Evolutionary conservation across 2,888 invertebrate species (phyloP), one percentile per base, ranked within the genome.

Genomic region (Allophyes oxyacanthae): DNA sequence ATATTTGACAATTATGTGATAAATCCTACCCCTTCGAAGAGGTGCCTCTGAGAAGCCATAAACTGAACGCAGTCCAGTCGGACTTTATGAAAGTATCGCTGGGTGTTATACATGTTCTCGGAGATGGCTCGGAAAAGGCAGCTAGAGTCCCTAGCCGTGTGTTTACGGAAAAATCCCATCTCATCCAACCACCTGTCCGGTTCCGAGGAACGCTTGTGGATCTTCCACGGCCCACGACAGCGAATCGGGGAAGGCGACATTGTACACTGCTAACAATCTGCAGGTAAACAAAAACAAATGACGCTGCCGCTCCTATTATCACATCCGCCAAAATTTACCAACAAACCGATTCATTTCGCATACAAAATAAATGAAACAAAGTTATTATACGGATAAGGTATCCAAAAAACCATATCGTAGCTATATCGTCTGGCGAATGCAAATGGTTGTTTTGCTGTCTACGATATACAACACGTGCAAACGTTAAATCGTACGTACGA

Each of bases 121-220:
- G 98, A 97, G 48, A 98, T 96, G 9, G 97, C 97, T 76, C 98
- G 95, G 90, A 98, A 99, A 43, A 99, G 93, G 83, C 98, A 98
- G 60, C 97, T 97, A 48, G 97, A 96, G 94, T 99, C 98, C 80
- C 97, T 96, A 50, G 98, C 98, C 13, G 97, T 96, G 81, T 97
- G 97, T 94, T 99, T 99, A 75, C 98, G 95, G 86, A 97, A 98
- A 81, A 96, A 96, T 36, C 97, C 97, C 85, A 97, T 95, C 69
- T 95, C 95, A 77, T 97, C 97, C 75, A 98, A 90, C 96, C 97
- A 98, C 78, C 96, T 95, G 85, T 98, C 98, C 14, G 92, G 90
- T 79, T 94, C 94, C 43, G 94, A 92, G 30, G 89, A 85, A 70
- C 94, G 90, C 76, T 92, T 93, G 77, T 91, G 90, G 67, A 91